Conservation (phyloP, 1,140 invertebrate species). For the Drosophila quadrilineata region DNA sequence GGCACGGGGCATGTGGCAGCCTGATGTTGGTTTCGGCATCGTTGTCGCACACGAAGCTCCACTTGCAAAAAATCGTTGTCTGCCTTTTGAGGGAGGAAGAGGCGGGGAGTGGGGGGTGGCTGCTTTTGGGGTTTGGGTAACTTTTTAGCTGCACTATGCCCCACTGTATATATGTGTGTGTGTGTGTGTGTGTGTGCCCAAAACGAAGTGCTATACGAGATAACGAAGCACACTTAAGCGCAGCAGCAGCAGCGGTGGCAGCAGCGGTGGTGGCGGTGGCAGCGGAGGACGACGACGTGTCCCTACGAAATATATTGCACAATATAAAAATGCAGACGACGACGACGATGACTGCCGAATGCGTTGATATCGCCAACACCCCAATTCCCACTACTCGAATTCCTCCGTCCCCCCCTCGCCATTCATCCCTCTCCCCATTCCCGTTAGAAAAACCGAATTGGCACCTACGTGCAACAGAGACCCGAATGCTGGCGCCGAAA, state of each 20-base stretch:
- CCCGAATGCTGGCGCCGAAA: slow-evolving; percentile 58
- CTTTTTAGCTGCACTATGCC: slow-evolving; percentile 54
- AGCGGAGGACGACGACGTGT: slow-evolving; percentile 28
- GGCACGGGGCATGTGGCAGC: neutral
- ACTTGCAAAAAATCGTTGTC: slow-evolving; percentile 68
- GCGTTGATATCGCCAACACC: slow-evolving; percentile 17
- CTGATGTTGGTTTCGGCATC: slow-evolving; percentile 32
- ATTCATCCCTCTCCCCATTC: slow-evolving; percentile 4
- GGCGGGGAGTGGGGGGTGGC: too few relatives aligned
- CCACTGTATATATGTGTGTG: slow-evolving; percentile 24
- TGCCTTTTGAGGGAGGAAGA: too few relatives aligned
- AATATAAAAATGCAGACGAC: slow-evolving; percentile 78
- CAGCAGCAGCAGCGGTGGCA: slow-evolving; percentile 31
- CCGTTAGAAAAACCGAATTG: too few relatives aligned
- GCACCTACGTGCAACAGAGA: slow-evolving; percentile 30
- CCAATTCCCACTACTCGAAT: too few relatives aligned
- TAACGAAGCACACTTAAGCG: slow-evolving; percentile 77
- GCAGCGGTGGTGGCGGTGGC: neutral
- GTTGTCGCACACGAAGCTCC: slow-evolving; percentile 67
- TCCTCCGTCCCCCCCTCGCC: too few relatives aligned
- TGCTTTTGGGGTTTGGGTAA: slow-evolving; percentile 52
- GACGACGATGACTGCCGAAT: slow-evolving; percentile 67
- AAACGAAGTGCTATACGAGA: slow-evolving; percentile 79
- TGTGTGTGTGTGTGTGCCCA: slow-evolving; percentile 52
- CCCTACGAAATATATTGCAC: slow-evolving; percentile 78